These are phyloP conservation scores for Sphecodes monilicornis DNA, from an alignment of 2,888 invertebrate genomes.

Conservation along the genomic window DNA sequence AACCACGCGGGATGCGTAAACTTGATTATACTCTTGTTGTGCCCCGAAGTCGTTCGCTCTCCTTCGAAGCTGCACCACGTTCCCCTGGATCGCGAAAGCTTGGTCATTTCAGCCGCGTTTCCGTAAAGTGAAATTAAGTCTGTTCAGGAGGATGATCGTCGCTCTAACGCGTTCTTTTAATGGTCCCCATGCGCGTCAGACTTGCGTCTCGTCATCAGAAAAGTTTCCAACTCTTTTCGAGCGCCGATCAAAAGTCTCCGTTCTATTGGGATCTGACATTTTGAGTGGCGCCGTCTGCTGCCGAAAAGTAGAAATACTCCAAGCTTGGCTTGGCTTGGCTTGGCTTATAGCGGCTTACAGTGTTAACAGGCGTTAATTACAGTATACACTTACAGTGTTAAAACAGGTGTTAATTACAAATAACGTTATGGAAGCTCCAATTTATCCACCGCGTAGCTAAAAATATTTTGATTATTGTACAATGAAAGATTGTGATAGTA, in stretches of 20 bases:
- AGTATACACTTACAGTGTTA: too few species aligned
- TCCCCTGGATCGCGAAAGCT: neutral
- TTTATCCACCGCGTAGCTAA: too few species aligned
- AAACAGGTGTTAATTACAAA: too few species aligned
- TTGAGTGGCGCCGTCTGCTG: too few species aligned
- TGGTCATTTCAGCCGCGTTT: neutral
- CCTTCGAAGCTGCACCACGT: neutral
- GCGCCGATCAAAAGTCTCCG: neutral
- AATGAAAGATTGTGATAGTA: too few species aligned
- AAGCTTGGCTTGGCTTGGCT: too few species aligned
- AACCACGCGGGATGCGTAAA: slow-evolving; percentile 55
- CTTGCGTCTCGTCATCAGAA: neutral
- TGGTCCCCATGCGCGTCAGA: neutral
- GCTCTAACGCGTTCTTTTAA: neutral
- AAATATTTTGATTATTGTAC: too few species aligned
- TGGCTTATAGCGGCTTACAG: too few species aligned
- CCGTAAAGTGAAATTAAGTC: neutral
- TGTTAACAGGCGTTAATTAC: too few species aligned
- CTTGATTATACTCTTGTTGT: slow-evolving; percentile 48
- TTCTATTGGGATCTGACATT: too few species aligned
- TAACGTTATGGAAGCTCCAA: too few species aligned
- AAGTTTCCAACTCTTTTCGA: neutral
- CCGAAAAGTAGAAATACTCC: too few species aligned
- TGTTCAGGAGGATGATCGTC: neutral
- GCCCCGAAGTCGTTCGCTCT: slow-evolving; percentile 23